Base-by-base conservation (phyloP, 2,888 invertebrate genomes). In the Lasioglossum vierecki region DNA sequence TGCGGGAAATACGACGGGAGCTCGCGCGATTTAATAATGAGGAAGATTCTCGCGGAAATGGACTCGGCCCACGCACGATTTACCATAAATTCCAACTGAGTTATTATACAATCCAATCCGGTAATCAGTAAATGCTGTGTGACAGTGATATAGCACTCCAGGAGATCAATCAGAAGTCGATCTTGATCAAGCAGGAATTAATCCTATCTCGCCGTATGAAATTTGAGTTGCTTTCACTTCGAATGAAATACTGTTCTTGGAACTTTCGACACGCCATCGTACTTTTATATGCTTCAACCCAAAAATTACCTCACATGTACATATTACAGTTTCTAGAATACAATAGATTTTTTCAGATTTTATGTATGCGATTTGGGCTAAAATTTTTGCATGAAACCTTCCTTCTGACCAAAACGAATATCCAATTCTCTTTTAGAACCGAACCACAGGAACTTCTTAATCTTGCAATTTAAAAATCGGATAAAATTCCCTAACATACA, bases 21-120 rank as follows among this genome's bases (percentile, higher is more conserved):
- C n/a, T 11, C 22, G 22, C 8, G 11, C n/a, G 39, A n/a, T 41
- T 39, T 30, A 11, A 15, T 39, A 68, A 68, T 5, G n/a, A 39
- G 39, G n/a, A 68, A 39, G 68, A 68, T 68, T 66, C 68, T 15
- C 70, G 41, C 11, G 44, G 70, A 68, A 66, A 39, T 13, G n/a
- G 8, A 66, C 0, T 68, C 39, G n/a, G 26, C 2, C 4, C n/a
- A 4, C n/a, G 44, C 30, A 26, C 15, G 18, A 30, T 35, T 35
- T 18, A 8, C 3, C 11, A 26, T 26, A 30, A 30, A 66, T 66
- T 35, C 18, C 3, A 66, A 66, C 60, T 60, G 26, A 13, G 1
- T 13, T 4, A 13, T 60, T 60, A 60, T 60, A 13, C 26, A 60
- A 26, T 60, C 26, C 4, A 60, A 26, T 13, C 13, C 60, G 26